Conservation (phyloP, 2,113 vertebrate species). For the Gulo gulo region DNA sequence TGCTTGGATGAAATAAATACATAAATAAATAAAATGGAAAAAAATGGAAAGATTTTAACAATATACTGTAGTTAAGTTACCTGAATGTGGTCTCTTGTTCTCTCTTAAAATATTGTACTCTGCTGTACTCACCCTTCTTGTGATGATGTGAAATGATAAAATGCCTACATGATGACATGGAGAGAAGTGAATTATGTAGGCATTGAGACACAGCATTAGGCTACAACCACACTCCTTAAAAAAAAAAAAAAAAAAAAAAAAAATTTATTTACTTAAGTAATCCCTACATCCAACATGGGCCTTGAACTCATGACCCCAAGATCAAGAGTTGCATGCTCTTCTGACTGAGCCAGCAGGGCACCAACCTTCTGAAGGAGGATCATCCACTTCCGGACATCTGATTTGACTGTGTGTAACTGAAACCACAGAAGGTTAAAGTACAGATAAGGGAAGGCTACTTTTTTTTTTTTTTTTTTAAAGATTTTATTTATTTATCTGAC, state of each 20-base stretch:
- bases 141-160: not conserved
- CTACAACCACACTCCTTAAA: not conserved
- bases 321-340: not conserved
- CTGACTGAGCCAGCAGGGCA: not conserved
- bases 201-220: not conserved
- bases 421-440: not conserved
- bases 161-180: not conserved
- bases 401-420: not conserved
- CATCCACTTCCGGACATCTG: not conserved
- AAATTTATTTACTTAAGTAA: not conserved
- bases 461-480: too few relatives aligned
- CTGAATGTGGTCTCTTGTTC: not conserved
- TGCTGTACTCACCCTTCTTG: not conserved
- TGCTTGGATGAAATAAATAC: too few relatives aligned
- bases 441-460: not conserved
- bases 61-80: not conserved
- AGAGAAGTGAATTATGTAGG: not conserved
- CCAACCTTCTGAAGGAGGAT: not conserved
- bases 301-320: not conserved
- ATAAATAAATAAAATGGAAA: not conserved
- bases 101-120: not conserved
- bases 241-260: not conserved
- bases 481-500: too few relatives aligned
- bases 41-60: not conserved
- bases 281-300: not conserved